Evolutionary conservation across 2,797 vertebrate genomes (phyloP).

Genomic region (Chromobotia macracanthus): DNA sequence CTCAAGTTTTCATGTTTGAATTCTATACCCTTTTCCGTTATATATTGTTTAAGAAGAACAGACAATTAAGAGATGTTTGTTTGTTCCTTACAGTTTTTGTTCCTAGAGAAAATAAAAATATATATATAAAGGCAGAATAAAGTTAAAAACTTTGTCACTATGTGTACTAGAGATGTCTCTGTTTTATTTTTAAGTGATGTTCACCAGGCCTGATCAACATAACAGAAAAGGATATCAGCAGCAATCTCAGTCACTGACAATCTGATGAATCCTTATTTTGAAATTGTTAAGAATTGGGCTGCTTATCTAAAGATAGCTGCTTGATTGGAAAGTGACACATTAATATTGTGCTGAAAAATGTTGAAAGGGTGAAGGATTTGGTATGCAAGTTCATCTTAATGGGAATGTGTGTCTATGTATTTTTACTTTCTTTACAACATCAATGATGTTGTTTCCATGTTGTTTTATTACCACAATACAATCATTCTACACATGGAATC

Average conservation of each 20-base stretch:
- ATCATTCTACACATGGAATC: not conserved
- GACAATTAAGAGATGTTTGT: slow-evolving; percentile 3
- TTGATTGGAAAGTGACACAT: no score
- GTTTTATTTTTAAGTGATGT: not conserved
- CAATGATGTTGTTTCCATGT: no score
- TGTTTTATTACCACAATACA: no score
- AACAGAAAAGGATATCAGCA: not conserved
- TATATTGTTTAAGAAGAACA: not conserved
- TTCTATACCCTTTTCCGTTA: not conserved
- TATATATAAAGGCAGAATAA: not conserved
- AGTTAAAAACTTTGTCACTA: not conserved
- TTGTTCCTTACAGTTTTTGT: not conserved
- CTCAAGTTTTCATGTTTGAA: not conserved
- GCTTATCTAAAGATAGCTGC: not conserved
- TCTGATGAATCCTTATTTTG: not conserved
- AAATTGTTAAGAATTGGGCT: not conserved
- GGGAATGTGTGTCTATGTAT: not conserved
- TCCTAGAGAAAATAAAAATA: slow-evolving; percentile 1
- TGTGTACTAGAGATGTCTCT: not conserved
- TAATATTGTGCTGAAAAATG: not conserved
- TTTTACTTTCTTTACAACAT: not conserved
- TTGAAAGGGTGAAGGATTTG: not conserved
- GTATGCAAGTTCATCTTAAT: not conserved
- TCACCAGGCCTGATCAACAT: not conserved
- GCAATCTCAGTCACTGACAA: not conserved